Conservation (phyloP, 2,797 vertebrate genomes). For the Paedocypris micromegethes region DNA sequence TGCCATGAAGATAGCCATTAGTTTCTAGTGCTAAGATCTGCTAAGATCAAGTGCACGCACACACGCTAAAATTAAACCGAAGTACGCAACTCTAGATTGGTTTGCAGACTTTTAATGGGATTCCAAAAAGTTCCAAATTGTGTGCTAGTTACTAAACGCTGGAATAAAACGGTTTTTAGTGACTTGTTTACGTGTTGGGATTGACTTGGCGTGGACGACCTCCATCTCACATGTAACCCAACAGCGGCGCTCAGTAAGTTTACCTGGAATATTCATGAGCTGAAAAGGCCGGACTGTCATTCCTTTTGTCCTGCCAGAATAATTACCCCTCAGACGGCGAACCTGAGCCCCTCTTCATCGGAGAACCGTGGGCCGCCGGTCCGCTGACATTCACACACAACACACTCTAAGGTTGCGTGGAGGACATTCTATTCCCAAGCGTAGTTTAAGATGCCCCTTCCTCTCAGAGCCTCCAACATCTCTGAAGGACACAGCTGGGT, state of each 20-base stretch:
- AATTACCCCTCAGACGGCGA: conserved; percentile 4
- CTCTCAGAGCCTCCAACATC: neutral
- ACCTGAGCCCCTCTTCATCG: conserved; percentile 7
- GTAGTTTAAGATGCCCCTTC: neutral
- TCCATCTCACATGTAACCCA: neutral
- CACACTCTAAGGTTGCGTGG: neutral
- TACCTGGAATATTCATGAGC: neutral
- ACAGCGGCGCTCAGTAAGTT: neutral
- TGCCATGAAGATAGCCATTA: no score
- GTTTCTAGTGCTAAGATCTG: no score
- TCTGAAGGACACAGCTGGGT: neutral
- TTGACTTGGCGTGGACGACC: no score
- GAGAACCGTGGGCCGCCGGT: conserved; percentile 11
- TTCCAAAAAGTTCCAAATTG: neutral
- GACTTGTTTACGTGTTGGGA: no score
- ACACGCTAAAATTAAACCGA: no score
- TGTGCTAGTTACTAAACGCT: neutral
- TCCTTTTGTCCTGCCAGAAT: neutral
- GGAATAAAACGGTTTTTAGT: no score
- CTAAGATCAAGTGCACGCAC: no score
- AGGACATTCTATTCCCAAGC: neutral
- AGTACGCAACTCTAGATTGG: no score
- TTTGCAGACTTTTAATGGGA: no score
- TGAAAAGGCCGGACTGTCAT: neutral
- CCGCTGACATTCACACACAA: conserved; percentile 8